These are phyloP conservation scores for Tetramorium parvispinum DNA, from an alignment of 1,140 invertebrate species.

Conservation along the genomic window DNA sequence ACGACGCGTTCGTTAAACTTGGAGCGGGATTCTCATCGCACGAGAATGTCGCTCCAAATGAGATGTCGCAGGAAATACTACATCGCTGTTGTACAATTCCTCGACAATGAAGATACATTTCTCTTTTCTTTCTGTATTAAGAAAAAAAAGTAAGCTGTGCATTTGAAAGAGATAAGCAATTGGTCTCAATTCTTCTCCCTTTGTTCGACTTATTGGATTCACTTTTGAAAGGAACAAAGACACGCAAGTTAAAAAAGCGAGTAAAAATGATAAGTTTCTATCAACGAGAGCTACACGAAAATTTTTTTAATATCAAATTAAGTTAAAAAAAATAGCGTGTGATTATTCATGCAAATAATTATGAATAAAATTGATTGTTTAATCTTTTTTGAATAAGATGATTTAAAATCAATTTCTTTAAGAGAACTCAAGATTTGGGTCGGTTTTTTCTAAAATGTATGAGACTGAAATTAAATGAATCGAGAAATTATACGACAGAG, in stretches of 20 bases:
- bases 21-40: not conserved
- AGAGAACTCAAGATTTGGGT: not conserved
- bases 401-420: not conserved
- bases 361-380: not conserved
- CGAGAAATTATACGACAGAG: slow-evolving; percentile 11
- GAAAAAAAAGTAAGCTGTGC: not conserved
- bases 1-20: slow-evolving; percentile 23
- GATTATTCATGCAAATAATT: not conserved
- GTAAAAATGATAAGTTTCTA: not conserved
- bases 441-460: not conserved
- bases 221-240: not conserved
- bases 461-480: not conserved
- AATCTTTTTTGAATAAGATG: not conserved
- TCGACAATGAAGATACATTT: not conserved
- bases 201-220: not conserved
- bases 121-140: not conserved
- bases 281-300: not conserved
- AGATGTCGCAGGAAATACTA: not conserved
- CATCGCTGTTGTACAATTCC: not conserved
- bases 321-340: not conserved
- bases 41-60: slow-evolving; percentile 1
- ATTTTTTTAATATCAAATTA: not conserved
- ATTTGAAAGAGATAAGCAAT: not conserved
- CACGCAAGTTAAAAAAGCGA: not conserved
- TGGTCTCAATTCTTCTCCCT: not conserved